phyloP scores from a whole-genome alignment of 2,113 vertebrate genomes.

The Phylloscopus whistleri region DNA sequence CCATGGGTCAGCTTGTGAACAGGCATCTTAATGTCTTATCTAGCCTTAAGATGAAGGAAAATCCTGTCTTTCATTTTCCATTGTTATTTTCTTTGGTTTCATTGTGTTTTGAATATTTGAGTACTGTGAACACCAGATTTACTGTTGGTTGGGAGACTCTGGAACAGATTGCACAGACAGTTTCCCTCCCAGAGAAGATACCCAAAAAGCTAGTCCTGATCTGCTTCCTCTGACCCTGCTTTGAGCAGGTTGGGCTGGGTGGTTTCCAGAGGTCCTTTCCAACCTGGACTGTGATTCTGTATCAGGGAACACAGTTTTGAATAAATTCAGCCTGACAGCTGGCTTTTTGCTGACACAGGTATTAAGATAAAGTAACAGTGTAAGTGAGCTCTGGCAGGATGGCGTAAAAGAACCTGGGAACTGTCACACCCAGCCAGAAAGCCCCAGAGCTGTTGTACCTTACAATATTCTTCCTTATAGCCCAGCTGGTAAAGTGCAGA shows the following conservation, averaged over 20 bases:
- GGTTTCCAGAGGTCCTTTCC: not conserved
- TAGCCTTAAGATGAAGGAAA: not conserved
- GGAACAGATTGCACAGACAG: not conserved
- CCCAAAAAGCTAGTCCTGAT: not conserved
- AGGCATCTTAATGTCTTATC: not conserved
- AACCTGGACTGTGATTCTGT: not conserved
- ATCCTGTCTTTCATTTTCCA: not conserved
- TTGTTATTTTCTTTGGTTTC: not conserved
- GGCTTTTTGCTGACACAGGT: not conserved
- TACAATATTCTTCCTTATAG: accelerated
- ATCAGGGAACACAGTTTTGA: not conserved
- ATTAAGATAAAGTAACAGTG: not conserved
- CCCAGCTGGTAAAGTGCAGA: not conserved
- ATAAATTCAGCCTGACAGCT: not conserved
- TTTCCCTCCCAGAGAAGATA: not conserved
- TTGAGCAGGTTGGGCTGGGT: not conserved
- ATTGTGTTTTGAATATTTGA: not conserved
- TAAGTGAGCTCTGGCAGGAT: not conserved
- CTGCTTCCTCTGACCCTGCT: not conserved
- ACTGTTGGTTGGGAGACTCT: not conserved
- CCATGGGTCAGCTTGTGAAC: not conserved
- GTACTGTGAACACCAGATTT: not conserved
- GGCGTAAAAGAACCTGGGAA: not conserved
- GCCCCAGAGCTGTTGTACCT: not conserved
- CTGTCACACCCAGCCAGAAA: not conserved